phyloP scores from a whole-genome alignment of 2,888 invertebrate species.

The Chalcosyrphus nemorum region DNA sequence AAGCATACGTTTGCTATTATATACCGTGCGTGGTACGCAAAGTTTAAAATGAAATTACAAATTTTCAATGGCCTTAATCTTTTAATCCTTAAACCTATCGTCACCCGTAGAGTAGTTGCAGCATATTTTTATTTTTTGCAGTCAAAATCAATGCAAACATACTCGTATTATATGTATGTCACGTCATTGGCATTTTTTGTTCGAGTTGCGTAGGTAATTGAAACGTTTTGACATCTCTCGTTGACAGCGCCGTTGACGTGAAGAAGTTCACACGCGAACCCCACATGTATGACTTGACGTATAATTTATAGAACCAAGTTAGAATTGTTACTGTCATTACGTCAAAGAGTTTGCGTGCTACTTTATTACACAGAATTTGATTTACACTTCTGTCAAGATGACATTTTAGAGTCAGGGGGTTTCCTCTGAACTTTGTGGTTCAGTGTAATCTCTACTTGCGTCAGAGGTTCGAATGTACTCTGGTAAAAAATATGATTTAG shows the following conservation, averaged over 20 bases:
- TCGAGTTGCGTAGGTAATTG: conserved; percentile 43
- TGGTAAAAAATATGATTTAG: neutral
- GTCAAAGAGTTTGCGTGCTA: conserved; percentile 28
- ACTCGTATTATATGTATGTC: no score
- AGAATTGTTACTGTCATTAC: conserved; percentile 17
- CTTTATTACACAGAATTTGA: conserved; percentile 31
- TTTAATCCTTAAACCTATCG: conserved; percentile 48
- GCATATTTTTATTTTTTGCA: neutral
- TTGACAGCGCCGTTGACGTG: conserved; percentile 30
- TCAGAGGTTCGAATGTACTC: no score
- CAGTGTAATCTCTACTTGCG: no score
- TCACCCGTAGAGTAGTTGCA: conserved; percentile 25
- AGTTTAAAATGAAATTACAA: neutral
- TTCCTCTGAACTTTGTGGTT: no score
- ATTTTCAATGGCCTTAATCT: conserved; percentile 53
- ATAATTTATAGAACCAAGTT: conserved; percentile 38
- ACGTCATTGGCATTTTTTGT: conserved; percentile 21
- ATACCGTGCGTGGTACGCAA: neutral
- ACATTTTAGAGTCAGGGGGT: no score
- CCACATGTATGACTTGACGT: conserved; percentile 21
- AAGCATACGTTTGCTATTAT: neutral
- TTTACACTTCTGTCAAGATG: no score
- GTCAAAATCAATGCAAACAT: conserved; percentile 8
- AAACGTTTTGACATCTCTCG: conserved; percentile 28
- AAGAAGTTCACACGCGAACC: conserved; percentile 21